phyloP scores from a whole-genome alignment of 2,797 vertebrate species.

The Enteromius afrohamiltoni region DNA sequence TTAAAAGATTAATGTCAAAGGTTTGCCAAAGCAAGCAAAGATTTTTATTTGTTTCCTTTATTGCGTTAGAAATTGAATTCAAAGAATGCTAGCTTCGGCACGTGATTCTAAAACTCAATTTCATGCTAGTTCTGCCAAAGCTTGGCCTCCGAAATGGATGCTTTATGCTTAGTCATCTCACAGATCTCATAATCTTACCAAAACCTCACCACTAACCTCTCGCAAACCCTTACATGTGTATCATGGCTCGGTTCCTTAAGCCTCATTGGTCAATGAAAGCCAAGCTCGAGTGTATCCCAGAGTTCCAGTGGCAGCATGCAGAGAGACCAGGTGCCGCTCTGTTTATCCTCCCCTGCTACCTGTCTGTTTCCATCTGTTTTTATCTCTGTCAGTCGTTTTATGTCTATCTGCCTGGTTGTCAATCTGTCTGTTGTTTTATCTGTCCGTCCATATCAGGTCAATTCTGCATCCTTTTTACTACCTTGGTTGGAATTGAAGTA shows the following conservation, averaged over 20 bases:
- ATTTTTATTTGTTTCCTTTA: neutral
- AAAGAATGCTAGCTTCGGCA: conserved; percentile 3
- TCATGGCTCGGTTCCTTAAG: conserved; percentile 28
- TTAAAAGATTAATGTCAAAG: neutral
- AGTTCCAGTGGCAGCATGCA: conserved; percentile 29
- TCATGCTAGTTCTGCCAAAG: neutral
- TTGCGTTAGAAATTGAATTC: neutral
- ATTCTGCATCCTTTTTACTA: neutral
- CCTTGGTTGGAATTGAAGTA: neutral
- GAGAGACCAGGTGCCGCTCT: conserved; percentile 57
- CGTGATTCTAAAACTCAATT: neutral
- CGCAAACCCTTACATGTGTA: conserved; percentile 31
- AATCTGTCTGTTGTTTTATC: neutral
- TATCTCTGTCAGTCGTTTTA: neutral
- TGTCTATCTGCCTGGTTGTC: neutral
- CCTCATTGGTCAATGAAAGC: conserved; percentile 17
- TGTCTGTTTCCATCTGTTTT: conserved; percentile 51
- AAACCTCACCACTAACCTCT: conserved; percentile 37
- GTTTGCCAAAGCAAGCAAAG: neutral
- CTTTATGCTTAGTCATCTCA: neutral
- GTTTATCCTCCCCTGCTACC: conserved; percentile 62
- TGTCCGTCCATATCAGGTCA: neutral
- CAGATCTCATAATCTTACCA: conserved; percentile 19
- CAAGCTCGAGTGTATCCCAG: conserved; percentile 32
- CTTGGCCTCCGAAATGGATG: neutral